These are phyloP conservation scores for Hydrozoanthus tunicans DNA, from an alignment of 64 coral and sea anemone genomes.

Conservation along the genomic window DNA sequence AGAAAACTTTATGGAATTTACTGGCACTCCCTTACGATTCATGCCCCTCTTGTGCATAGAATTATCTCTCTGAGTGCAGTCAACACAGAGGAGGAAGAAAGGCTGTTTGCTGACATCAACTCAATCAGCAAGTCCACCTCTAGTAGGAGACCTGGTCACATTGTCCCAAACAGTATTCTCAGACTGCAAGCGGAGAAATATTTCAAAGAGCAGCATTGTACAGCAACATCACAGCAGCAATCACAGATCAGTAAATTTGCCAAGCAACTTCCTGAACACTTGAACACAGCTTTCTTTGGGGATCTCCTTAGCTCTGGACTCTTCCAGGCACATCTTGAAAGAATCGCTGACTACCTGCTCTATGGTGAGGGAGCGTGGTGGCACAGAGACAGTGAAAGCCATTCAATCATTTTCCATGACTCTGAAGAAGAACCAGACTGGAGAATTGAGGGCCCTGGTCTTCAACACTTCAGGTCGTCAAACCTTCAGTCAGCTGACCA, in stretches of 20 bases:
- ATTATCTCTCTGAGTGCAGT: constrained; percentile 39
- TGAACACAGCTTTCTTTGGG: constrained; percentile 16
- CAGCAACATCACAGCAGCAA: not conserved
- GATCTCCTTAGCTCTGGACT: not conserved
- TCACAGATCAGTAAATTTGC: constrained; percentile 32
- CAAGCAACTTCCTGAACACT: not conserved
- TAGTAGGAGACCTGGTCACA: constrained; percentile 21
- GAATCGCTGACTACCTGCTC: not conserved
- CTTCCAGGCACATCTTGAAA: constrained; percentile 4
- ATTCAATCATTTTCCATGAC: not conserved
- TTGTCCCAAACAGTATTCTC: constrained; percentile 41
- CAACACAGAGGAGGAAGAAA: constrained; percentile 22
- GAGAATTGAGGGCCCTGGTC: not conserved
- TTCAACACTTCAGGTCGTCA: not conserved
- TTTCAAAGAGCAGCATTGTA: constrained; percentile 14
- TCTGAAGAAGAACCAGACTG: not conserved
- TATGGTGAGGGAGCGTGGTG: not conserved
- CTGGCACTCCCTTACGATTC: constrained; percentile 39
- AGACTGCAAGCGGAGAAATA: constrained; percentile 39
- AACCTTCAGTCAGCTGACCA: not conserved
- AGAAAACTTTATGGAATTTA: constrained; percentile 51
- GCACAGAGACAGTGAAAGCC: not conserved
- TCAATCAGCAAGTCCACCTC: constrained; percentile 41
- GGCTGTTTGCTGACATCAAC: constrained; percentile 24
- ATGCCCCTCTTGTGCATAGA: constrained; percentile 33